A percentile compares a stretch with the other conserved stretches of the same genome.
Conservation (phyloP, 2,888 invertebrate species). For the Cephus pulcher region DNA sequence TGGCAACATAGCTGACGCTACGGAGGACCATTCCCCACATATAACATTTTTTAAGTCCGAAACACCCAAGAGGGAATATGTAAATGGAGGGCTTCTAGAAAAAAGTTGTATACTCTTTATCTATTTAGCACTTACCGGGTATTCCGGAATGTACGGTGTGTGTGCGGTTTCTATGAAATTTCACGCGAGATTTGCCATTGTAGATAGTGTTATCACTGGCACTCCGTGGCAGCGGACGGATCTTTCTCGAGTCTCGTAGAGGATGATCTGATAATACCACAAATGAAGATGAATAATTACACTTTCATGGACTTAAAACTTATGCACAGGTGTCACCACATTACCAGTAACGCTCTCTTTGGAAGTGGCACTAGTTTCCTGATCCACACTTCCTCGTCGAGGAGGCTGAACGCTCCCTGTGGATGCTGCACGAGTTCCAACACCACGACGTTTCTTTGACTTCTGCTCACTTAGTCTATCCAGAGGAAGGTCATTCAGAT, state of each 20-base stretch:
- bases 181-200: conserved; percentile 54
- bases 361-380: conserved; percentile 50
- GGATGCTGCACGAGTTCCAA: conserved; percentile 60
- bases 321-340: not conserved
- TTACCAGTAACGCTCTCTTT: conserved; percentile 60
- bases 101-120: not conserved
- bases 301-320: conserved; percentile 3
- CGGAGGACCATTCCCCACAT: conserved; percentile 9
- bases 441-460: conserved; percentile 74
- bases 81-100: not conserved
- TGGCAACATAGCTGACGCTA: conserved; percentile 26
- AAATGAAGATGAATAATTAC: conserved; percentile 8
- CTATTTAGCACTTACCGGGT: conserved; percentile 50
- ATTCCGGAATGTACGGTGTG: conserved; percentile 53
- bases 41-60: not conserved
- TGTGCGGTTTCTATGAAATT: conserved; percentile 51
- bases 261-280: conserved; percentile 49
- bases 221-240: conserved; percentile 62
- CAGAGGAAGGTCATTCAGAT: conserved; percentile 86
- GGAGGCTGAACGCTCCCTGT: conserved; percentile 62
- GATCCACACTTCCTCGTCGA: conserved; percentile 58
- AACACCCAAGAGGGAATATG: not conserved
- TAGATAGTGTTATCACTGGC: conserved; percentile 65
- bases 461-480: conserved; percentile 85
- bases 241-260: conserved; percentile 56